A percentile compares a stretch with the other conserved stretches of the same genome.
These are phyloP conservation scores for Cataglyphis livida DNA, from an alignment of 2,888 invertebrate genomes.

Conservation along the genomic window DNA sequence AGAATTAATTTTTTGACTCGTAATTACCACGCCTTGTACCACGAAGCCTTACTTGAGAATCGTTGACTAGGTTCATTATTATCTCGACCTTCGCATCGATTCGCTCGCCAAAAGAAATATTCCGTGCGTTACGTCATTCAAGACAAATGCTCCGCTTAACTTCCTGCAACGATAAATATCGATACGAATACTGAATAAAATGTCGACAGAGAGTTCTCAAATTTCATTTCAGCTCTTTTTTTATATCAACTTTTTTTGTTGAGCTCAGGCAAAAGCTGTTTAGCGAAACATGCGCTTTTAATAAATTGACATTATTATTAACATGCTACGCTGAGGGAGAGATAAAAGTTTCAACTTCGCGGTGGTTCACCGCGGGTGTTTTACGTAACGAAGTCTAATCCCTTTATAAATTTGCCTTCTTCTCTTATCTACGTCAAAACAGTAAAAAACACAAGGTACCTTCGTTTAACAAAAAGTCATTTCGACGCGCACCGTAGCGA, in stretches of 20 bases:
- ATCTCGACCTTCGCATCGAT: constrained; percentile 13
- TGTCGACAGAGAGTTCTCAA: not conserved
- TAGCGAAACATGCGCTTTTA: constrained; percentile 68
- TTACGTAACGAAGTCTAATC: constrained; percentile 71
- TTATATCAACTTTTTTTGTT: not conserved
- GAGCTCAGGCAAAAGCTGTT: constrained; percentile 13
- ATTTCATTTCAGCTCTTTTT: not conserved
- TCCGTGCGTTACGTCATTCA: not conserved
- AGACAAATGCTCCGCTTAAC: not conserved
- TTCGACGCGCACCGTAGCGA: not conserved
- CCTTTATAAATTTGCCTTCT: constrained; percentile 68
- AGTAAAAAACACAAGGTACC: not conserved
- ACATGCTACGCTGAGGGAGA: constrained; percentile 28
- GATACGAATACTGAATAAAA: not conserved
- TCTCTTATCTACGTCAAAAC: constrained; percentile 8
- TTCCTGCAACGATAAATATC: constrained; percentile 12
- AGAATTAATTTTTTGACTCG: constrained; percentile 46
- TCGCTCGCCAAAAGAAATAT: constrained; percentile 17
- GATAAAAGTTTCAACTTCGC: constrained; percentile 60
- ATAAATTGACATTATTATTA: constrained; percentile 69
- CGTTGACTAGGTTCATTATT: constrained; percentile 17
- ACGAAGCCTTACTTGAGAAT: constrained; percentile 9
- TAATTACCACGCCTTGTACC: constrained; percentile 40
- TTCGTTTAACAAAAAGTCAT: constrained; percentile 44
- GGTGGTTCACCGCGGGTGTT: constrained; percentile 33